Evolutionary conservation across 1,140 invertebrate species (phyloP).

Genomic region (Penaeus chinensis): DNA sequence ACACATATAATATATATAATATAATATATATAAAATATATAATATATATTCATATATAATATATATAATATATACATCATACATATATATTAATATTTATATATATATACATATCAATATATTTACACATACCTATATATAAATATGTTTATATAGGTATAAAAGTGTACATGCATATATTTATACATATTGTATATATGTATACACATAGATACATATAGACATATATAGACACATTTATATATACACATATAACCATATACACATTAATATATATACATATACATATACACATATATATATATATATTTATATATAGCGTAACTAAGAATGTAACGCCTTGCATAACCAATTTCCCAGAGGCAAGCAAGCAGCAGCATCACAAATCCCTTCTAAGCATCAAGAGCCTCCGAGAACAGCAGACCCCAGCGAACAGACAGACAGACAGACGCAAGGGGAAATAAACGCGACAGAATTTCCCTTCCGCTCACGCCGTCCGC

Average conservation of each 20-base stretch:
- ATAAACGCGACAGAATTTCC: no score
- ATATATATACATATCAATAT: slow-evolving; percentile 12
- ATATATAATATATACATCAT: background rate
- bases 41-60: background rate
- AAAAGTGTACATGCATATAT: background rate
- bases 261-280: slow-evolving; percentile 14
- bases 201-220: slow-evolving; percentile 14
- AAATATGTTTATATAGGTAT: background rate
- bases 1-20: no score
- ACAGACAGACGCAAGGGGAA: no score
- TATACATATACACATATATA: slow-evolving; percentile 11
- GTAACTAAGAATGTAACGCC: no score
- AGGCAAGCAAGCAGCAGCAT: no score
- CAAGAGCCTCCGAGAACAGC: no score
- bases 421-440: no score
- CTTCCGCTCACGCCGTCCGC: no score
- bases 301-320: background rate
- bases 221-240: background rate
- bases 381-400: no score
- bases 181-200: background rate
- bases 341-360: no score
- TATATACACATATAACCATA: background rate
- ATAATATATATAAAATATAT: background rate
- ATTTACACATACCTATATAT: slow-evolving; percentile 1
- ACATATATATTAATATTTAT: background rate